Percentiles rank a stretch among this genome's conserved stretches.
Conservation (phyloP, 2,113 vertebrate species). For the Thinocorus orbignyianus region DNA sequence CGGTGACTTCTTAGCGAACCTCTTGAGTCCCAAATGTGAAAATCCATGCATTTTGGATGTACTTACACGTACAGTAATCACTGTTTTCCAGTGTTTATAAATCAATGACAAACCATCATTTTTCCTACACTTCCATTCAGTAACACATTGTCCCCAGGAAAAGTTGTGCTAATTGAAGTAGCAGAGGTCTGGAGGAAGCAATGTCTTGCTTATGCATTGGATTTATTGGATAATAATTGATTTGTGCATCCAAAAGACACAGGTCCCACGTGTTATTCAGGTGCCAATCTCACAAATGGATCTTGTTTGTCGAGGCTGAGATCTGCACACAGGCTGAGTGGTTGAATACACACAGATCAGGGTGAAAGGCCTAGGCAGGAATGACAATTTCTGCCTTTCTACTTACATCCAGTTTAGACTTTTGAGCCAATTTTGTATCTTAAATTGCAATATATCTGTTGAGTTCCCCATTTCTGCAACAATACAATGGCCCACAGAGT, state of each 20-base stretch:
- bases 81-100: constrained; percentile 32
- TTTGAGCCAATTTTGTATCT: no score
- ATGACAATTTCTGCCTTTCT: not conserved
- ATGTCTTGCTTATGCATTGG: rapidly evolving
- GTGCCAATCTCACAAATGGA: not conserved
- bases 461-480: constrained; percentile 42
- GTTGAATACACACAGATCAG: rapidly evolving
- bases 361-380: not conserved
- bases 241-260: not conserved
- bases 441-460: not conserved
- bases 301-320: not conserved
- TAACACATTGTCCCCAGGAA: not conserved
- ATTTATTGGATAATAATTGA: not conserved
- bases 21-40: constrained; percentile 41
- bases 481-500: not conserved
- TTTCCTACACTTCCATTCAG: not conserved
- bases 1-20: not conserved
- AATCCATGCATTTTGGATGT: constrained; percentile 26
- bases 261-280: not conserved
- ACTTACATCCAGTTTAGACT: no score
- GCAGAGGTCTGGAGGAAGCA: not conserved
- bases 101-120: constrained; percentile 5
- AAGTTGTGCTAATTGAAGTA: not conserved
- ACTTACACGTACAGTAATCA: not conserved
- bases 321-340: not conserved